A percentile compares a stretch with the other conserved stretches of the same genome.
These are phyloP conservation scores for Haplochromis burtoni DNA, from an alignment of 2,113 vertebrate genomes.

Conservation along the genomic window DNA sequence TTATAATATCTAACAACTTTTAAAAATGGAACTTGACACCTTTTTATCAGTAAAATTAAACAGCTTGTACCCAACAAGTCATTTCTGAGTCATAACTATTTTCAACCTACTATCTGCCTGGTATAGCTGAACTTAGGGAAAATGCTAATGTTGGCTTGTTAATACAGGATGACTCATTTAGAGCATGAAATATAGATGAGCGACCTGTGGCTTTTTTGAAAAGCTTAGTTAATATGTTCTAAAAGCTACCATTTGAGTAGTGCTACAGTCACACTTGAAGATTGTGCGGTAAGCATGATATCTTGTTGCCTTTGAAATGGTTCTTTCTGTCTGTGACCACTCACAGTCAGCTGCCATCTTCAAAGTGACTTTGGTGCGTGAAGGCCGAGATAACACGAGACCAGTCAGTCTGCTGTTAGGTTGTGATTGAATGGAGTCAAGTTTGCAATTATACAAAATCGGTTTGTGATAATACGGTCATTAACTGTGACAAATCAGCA, in stretches of 20 bases:
- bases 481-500: not conserved
- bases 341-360: not conserved
- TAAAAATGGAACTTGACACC: not conserved
- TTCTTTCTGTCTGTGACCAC: not conserved
- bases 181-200: not conserved
- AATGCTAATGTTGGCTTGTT: not conserved
- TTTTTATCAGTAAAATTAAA: not conserved
- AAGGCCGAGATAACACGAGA: not conserved
- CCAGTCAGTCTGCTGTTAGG: not conserved
- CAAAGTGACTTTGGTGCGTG: not conserved
- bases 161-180: not conserved
- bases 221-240: not conserved
- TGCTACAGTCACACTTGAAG: not conserved
- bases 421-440: not conserved
- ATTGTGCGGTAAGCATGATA: not conserved
- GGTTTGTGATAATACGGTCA: not conserved
- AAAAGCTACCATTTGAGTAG: not conserved
- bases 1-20: not conserved
- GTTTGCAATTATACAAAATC: not conserved
- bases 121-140: not conserved
- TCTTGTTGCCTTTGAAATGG: not conserved
- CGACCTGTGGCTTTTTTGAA: not conserved
- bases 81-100: not conserved
- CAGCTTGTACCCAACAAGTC: not conserved
- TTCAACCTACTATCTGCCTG: not conserved